Evolutionary conservation across 2,888 invertebrate species (phyloP).

Genomic region (Zaprionus lineosus): DNA sequence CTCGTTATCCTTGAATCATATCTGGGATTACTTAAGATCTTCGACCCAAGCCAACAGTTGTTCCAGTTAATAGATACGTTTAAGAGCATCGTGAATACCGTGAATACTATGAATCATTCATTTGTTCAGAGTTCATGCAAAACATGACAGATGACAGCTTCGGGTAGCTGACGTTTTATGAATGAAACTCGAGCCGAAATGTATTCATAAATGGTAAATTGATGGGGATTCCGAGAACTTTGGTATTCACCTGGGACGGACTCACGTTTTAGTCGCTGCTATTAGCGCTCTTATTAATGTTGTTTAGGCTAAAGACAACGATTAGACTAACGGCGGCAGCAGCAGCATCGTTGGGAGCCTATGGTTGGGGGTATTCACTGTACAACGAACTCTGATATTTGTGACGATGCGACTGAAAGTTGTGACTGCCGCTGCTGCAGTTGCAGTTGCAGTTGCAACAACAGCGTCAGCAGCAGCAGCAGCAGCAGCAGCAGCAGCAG

Average conservation of each 20-base stretch:
- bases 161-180: constrained; percentile 28
- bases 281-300: constrained; percentile 14
- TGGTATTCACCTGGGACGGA: constrained; percentile 36
- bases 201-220: constrained; percentile 3
- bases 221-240: constrained; percentile 16
- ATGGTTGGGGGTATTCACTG: neutral
- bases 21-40: no score
- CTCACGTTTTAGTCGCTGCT: constrained; percentile 43
- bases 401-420: constrained; percentile 36
- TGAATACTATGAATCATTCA: constrained; percentile 32
- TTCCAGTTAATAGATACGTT: no score
- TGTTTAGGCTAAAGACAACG: constrained; percentile 32
- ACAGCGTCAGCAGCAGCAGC: constrained; percentile 7
- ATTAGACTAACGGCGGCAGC: constrained; percentile 39
- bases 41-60: no score
- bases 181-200: constrained; percentile 43
- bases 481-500: constrained; percentile 15
- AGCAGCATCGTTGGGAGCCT: constrained; percentile 10
- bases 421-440: constrained; percentile 21
- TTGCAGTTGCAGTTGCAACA: neutral
- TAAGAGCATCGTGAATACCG: no score
- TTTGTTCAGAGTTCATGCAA: constrained; percentile 21
- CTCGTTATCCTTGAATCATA: no score
- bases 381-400: constrained; percentile 70
- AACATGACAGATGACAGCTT: constrained; percentile 40